phyloP scores from a whole-genome alignment of 1,140 invertebrate species.

The Zaprionus ornatus region DNA sequence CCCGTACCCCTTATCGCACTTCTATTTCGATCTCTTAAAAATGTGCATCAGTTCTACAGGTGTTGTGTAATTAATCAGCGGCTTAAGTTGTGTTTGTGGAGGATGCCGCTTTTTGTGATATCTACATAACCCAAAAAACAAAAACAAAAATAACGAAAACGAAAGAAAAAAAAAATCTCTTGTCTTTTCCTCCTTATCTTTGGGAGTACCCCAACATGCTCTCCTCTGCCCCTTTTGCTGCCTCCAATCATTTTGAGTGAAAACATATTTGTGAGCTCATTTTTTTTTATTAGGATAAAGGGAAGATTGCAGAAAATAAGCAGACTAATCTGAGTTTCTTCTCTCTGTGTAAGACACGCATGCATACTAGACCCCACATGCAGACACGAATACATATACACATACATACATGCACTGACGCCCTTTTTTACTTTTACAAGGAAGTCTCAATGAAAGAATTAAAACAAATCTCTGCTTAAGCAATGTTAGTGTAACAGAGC shows the following conservation, averaged over 20 bases:
- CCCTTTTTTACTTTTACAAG: slow-evolving; percentile 1
- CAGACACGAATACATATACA: slow-evolving; percentile 7
- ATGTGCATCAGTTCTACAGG: slow-evolving; percentile 20
- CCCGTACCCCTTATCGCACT: background rate
- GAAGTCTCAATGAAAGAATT: slow-evolving; percentile 11
- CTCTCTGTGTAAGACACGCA: slow-evolving; percentile 1
- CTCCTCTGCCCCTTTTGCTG: background rate
- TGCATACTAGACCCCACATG: background rate
- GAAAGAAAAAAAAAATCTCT: background rate
- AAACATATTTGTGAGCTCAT: background rate
- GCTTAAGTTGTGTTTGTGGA: slow-evolving; percentile 16
- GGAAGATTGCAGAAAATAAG: background rate
- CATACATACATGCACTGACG: background rate
- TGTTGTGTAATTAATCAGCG: slow-evolving; percentile 26
- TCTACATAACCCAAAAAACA: slow-evolving; percentile 18
- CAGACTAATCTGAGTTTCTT: background rate
- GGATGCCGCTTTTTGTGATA: slow-evolving; percentile 42
- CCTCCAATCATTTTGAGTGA: slow-evolving; percentile 5
- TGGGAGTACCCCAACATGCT: too few species aligned
- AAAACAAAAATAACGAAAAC: background rate
- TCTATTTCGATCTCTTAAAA: slow-evolving; percentile 5
- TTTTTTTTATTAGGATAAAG: background rate
- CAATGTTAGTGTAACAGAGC: slow-evolving; percentile 40
- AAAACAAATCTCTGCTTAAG: slow-evolving; percentile 29
- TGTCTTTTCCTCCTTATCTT: slow-evolving; percentile 13